Conservation (phyloP, 1,140 invertebrate species). For the Brachionus asplanchnoidis region DNA sequence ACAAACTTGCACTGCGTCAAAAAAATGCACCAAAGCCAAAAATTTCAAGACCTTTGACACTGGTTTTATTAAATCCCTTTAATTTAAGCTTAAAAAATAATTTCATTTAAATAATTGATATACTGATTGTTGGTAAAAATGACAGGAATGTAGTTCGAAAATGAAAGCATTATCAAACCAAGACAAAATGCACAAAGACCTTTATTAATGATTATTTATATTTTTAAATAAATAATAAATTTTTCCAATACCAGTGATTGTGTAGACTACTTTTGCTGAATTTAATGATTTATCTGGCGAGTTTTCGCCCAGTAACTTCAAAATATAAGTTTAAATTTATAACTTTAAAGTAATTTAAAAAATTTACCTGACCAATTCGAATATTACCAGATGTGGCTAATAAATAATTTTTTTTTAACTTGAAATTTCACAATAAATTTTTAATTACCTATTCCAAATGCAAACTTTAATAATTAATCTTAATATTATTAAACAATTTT, state of each 20-base stretch:
- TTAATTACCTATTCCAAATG: slow-evolving; percentile 12
- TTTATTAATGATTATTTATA: background rate
- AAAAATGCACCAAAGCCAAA: background rate
- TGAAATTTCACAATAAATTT: background rate
- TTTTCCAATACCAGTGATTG: background rate
- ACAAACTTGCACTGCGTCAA: background rate
- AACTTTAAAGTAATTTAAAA: background rate
- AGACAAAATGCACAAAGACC: background rate
- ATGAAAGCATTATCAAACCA: background rate
- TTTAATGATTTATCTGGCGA: background rate
- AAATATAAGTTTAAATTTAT: background rate
- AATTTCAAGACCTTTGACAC: background rate
- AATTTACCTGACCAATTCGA: slow-evolving; percentile 5
- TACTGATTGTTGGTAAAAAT: slow-evolving; percentile 3
- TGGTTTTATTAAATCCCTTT: background rate
- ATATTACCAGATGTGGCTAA: background rate
- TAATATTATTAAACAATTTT: background rate
- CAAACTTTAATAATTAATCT: background rate
- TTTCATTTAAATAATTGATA: background rate
- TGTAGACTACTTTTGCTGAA: background rate
- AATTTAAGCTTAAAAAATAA: background rate
- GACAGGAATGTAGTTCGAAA: background rate
- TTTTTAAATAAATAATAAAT: background rate
- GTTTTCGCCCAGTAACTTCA: slow-evolving; percentile 27
- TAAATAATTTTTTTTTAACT: background rate